phyloP scores from a whole-genome alignment of 2,888 invertebrate genomes.

The Agriopis marginaria region DNA sequence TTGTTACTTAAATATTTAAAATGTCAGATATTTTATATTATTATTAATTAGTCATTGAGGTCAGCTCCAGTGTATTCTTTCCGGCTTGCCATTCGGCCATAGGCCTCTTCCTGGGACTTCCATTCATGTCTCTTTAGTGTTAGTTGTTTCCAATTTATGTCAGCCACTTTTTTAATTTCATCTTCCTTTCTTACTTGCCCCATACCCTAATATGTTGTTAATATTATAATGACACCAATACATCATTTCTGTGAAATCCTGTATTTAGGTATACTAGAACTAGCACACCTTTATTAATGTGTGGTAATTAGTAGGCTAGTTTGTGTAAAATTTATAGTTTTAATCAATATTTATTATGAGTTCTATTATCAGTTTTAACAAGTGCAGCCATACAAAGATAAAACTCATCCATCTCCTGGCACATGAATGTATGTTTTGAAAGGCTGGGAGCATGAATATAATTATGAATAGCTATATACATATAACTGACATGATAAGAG shows the following conservation, averaged over 20 bases:
- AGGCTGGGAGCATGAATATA: conserved; percentile 21
- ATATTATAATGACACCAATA: not conserved
- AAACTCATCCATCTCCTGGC: conserved; percentile 25
- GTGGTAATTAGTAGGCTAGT: not conserved
- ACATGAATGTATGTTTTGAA: conserved; percentile 29
- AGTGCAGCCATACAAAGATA: conserved; percentile 23
- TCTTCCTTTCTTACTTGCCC: too few relatives aligned
- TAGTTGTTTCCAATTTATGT: too few relatives aligned
- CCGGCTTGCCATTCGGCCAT: too few relatives aligned
- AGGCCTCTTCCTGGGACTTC: too few relatives aligned
- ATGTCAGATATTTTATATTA: too few relatives aligned
- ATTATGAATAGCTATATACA: conserved; percentile 26
- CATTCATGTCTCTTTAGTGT: too few relatives aligned
- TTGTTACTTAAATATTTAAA: too few relatives aligned
- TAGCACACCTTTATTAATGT: not conserved
- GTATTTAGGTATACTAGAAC: not conserved
- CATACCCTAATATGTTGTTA: not conserved
- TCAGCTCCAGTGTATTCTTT: too few relatives aligned
- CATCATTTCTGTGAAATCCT: too few relatives aligned
- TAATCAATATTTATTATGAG: conserved; percentile 2
- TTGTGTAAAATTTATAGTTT: not conserved
- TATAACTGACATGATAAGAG: conserved; percentile 10
- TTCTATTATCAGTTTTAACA: conserved; percentile 14
- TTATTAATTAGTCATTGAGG: too few relatives aligned
- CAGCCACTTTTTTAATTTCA: too few relatives aligned